Percentiles rank a stretch among this genome's conserved stretches.
Conservation (phyloP, 2,888 invertebrate species). For the Fissipunctia ypsillon region DNA sequence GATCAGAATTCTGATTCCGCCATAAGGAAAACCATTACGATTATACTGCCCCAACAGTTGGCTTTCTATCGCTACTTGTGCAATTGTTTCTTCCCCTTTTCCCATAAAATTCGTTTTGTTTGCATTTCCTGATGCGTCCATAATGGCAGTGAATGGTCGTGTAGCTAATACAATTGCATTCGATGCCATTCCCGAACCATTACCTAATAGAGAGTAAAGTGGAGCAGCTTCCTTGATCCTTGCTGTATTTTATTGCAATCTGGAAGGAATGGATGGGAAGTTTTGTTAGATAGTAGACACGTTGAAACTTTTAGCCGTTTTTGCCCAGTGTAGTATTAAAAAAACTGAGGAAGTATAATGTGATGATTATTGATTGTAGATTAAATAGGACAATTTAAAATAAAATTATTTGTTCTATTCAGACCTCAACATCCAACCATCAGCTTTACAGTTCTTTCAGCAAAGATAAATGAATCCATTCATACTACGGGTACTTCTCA, state of each 20-base stretch:
- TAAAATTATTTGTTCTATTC: neutral
- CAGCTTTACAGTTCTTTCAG: neutral
- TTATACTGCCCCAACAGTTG: conserved; percentile 40
- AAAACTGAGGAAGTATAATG: neutral
- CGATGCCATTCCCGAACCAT: conserved; percentile 43
- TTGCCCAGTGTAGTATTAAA: neutral
- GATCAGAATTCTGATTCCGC: conserved; percentile 33
- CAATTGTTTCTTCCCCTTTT: conserved; percentile 46
- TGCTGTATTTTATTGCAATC: conserved; percentile 41
- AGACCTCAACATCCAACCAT: neutral
- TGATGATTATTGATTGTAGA: neutral
- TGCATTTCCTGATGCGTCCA: conserved; percentile 56
- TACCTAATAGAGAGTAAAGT: conserved; percentile 57
- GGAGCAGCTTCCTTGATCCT: conserved; percentile 27
- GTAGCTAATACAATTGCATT: conserved; percentile 57
- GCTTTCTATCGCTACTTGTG: conserved; percentile 47
- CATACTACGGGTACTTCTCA: neutral
- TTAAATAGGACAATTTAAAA: neutral
- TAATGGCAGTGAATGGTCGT: conserved; percentile 47
- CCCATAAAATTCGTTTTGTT: conserved; percentile 59
- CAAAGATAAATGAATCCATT: neutral
- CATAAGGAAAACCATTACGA: conserved; percentile 45
- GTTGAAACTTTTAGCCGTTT: neutral
- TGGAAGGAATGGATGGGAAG: conserved; percentile 8
- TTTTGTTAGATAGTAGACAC: conserved; percentile 6